Evolutionary conservation across 2,888 invertebrate species (phyloP), one percentile per base, ranked within the genome.

Genomic region (Papilio demoleus): DNA sequence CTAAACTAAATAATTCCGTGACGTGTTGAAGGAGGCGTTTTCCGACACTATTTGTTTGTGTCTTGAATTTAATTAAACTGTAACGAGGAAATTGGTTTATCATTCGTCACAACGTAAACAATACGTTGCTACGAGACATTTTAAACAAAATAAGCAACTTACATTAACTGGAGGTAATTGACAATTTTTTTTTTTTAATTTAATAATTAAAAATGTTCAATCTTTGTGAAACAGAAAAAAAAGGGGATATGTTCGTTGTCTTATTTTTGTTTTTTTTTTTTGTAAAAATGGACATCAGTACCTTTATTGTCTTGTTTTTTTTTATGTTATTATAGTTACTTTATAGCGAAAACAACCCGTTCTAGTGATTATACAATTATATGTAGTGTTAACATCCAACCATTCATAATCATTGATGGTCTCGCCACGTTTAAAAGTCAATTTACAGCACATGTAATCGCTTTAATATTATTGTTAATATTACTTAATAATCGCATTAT

Each of bases 1-100:
- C 24, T 36, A 24, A 24, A 36, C 22, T 42, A 56, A 45, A 67
- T 67, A 22, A 58, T 67, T 67, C 62, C 67, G 42, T 62, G 53
- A 67, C 67, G 62, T 34, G 38, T 31, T n/a, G n/a, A 24, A 6
- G 5, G 14, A 31, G 24, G 24, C 53, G 24, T 56, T 38, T 40
- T 63, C 31, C 27, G 12, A 62, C 17, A 34, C 40, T 24, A 34
- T 61, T 53, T 53, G 36, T 62, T 50, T 67, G 40, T 31, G 50
- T 40, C 22, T 56, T 38, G 67, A 62, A 67, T 56, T 62, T 56
- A 62, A 47, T 50, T 50, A 45, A 65, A 9, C 47, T 17, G 34
- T 17, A 12, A 11, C 45, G 24, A 47, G 64, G 53, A 40, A 40
- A 40, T 40, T 8, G 14, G 12, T 17, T 64, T 56, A 56, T 53